A percentile compares a stretch with the other conserved stretches of the same genome.
These are phyloP conservation scores for Phycodurus eques DNA, from an alignment of 2,113 vertebrate species.

Conservation along the genomic window DNA sequence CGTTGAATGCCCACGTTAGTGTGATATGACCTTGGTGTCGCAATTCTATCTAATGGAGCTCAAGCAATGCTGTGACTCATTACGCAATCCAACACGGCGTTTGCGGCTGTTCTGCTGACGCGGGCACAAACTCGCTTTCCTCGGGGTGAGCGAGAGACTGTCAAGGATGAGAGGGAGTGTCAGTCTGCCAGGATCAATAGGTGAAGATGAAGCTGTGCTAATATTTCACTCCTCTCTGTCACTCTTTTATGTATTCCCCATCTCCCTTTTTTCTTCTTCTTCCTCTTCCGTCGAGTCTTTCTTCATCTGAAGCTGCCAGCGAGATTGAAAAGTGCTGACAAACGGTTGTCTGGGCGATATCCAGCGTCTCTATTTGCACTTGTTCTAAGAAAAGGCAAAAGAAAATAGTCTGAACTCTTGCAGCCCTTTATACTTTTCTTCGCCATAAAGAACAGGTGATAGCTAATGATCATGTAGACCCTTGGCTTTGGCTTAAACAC, in stretches of 20 bases:
- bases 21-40: neutral
- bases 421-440: constrained; percentile 13
- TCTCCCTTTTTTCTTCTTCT: constrained; percentile 39
- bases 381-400: constrained; percentile 27
- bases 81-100: constrained; percentile 34
- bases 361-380: constrained; percentile 55
- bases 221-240: constrained; percentile 62
- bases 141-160: constrained; percentile 53
- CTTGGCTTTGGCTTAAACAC: neutral
- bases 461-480: neutral
- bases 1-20: neutral
- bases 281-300: constrained; percentile 42
- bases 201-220: constrained; percentile 69
- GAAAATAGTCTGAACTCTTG: constrained; percentile 25
- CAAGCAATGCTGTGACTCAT: constrained; percentile 29
- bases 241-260: constrained; percentile 65
- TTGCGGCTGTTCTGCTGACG: constrained; percentile 57
- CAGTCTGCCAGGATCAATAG: constrained; percentile 75
- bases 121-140: constrained; percentile 56
- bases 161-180: constrained; percentile 62
- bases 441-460: neutral
- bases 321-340: constrained; percentile 68
- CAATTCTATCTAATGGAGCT: constrained; percentile 29
- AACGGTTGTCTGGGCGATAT: constrained; percentile 54
- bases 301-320: constrained; percentile 62